A percentile compares a stretch with the other conserved stretches of the same genome.
phyloP scores from a whole-genome alignment of 2,888 invertebrate genomes.

The Hybos culiciformis region DNA sequence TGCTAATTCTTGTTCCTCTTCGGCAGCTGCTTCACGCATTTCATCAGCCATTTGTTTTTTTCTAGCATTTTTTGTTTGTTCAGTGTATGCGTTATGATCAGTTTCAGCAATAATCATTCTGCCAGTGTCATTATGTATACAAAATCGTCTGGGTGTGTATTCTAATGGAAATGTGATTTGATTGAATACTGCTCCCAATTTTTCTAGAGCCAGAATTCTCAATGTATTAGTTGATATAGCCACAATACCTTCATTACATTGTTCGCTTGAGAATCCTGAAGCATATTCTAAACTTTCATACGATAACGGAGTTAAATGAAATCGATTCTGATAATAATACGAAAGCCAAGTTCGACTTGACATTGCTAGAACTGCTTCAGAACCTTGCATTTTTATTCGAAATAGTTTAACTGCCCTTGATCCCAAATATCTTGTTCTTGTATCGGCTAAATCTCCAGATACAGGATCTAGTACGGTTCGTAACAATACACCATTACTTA shows the following conservation, averaged over 20 bases:
- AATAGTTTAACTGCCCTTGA: conserved; percentile 92
- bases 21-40: conserved; percentile 93
- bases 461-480: conserved; percentile 90
- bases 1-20: conserved; percentile 89
- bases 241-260: conserved; percentile 98
- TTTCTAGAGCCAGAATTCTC: conserved; percentile 92
- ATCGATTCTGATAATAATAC: conserved; percentile 94
- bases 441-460: conserved; percentile 93
- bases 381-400: conserved; percentile 87
- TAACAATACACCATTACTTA: conserved; percentile 90
- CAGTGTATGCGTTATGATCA: conserved; percentile 97
- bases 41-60: conserved; percentile 94
- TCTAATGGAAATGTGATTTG: conserved; percentile 86
- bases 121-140: conserved; percentile 81
- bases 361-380: conserved; percentile 94
- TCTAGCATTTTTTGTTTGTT: conserved; percentile 85
- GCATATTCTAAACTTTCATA: conserved; percentile 97
- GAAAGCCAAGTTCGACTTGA: conserved; percentile 97
- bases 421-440: conserved; percentile 91
- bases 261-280: conserved; percentile 90
- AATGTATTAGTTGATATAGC: conserved; percentile 97
- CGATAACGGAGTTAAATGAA: conserved; percentile 88
- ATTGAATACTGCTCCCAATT: conserved; percentile 96
- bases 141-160: conserved; percentile 90
- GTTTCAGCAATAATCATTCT: conserved; percentile 88